Conservation (phyloP, 2,113 vertebrate genomes). For the Ia io region DNA sequence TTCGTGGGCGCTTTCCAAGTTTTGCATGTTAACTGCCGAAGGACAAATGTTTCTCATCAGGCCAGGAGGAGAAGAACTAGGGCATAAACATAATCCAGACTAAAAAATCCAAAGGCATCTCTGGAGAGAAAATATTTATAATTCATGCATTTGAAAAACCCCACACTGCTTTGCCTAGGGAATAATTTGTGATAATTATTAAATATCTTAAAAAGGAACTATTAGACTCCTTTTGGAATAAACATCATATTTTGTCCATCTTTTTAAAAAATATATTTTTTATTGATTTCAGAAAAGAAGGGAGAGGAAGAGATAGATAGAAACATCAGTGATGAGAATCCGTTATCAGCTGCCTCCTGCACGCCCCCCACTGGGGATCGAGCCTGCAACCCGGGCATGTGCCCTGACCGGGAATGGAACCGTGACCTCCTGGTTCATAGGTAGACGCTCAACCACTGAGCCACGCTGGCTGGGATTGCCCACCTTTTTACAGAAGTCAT, state of each 20-base stretch:
- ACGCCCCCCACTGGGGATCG: too few species aligned
- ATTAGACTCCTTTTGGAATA: not conserved
- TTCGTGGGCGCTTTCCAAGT: slow-evolving; percentile 76
- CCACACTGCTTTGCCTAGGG: not conserved
- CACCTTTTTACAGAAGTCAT: not conserved
- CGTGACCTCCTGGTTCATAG: too few species aligned
- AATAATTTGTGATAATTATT: slow-evolving; percentile 34
- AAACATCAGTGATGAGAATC: too few species aligned
- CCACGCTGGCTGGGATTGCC: too few species aligned
- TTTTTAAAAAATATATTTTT: too few species aligned
- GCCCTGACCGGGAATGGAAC: too few species aligned
- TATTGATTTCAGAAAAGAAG: too few species aligned
- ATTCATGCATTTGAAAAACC: slow-evolving; percentile 40
- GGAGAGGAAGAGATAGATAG: too few species aligned
- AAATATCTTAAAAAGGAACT: not conserved
- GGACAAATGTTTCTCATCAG: slow-evolving; percentile 79
- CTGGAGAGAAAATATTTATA: slow-evolving; percentile 76
- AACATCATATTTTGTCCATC: not conserved
- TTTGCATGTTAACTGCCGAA: slow-evolving; percentile 65
- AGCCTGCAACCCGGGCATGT: too few species aligned
- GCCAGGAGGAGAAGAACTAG: not conserved
- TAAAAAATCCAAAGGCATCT: slow-evolving; percentile 72
- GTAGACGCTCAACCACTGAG: too few species aligned
- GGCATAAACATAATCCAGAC: slow-evolving; percentile 72
- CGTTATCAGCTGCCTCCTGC: too few species aligned